Evolutionary conservation across 1,140 invertebrate species (phyloP), one percentile per base, ranked within the genome.

Genomic region (Ctenoplectra terminalis): DNA sequence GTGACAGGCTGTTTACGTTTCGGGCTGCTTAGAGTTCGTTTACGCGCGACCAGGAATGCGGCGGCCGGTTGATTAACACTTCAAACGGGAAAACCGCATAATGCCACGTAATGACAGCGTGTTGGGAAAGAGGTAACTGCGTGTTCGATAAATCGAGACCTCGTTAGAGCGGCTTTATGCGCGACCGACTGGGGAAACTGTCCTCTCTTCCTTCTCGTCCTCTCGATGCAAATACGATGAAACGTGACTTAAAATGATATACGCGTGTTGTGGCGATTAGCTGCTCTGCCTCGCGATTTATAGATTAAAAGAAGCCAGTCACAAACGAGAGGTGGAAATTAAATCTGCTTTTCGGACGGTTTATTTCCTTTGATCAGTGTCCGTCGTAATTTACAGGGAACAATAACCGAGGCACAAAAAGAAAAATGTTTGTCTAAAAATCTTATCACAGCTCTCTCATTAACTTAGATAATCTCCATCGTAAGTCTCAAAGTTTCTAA

Each of bases 81-180:
- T 87, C 77, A 88, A 89, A 87, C 81, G 76, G 72, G 66, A 81
- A 89, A 89, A 83, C 88, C 88, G 69, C 88, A 88, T 89, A 89
- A 90, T 89, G 66, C 81, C 71, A 52, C 83, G 73, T 87, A 89
- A 89, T 84, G 88, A 82, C 88, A 83, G 75, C 76, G 78, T 60
- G 40, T 46, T 58, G 56, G 76, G 66, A 71, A 86, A 31, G 74
- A 80, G 82, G 70, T 70, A 83, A 83, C 72, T 43, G 75, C 75
- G 72, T 81, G 80, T 87, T 82, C 85, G 87, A 88, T 82, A 87
- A 82, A 88, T 87, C 84, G 85, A 82, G 75, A 48, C 73, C 67
- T 87, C 75, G 80, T 88, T 88, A 84, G 76, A 66, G 52, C 56
- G 76, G 73, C 56, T 84, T 86, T 82, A 85, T 76, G 69, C 61